phyloP scores from a whole-genome alignment of 2,113 vertebrate species.

The Myotis brandtii region DNA sequence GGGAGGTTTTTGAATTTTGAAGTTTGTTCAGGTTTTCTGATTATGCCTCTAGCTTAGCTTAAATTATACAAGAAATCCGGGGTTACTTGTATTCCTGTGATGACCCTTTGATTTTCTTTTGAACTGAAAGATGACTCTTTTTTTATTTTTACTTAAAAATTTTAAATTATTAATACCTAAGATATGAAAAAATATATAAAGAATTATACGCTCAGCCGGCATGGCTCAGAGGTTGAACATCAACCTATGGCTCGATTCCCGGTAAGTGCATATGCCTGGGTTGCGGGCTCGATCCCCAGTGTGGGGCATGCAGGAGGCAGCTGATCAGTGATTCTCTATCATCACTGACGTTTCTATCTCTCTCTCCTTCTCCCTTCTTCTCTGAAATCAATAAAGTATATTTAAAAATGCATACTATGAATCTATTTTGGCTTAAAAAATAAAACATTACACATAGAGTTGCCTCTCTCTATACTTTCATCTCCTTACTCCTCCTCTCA shows the following conservation, averaged over 20 bases:
- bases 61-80: neutral
- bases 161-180: neutral
- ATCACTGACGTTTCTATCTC: no score
- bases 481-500: neutral
- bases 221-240: no score
- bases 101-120: conserved; percentile 24
- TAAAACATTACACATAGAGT: neutral
- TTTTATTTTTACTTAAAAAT: neutral
- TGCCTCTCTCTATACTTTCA: neutral
- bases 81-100: conserved; percentile 42
- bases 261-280: no score
- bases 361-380: no score
- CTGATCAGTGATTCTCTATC: no score
- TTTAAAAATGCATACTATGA: neutral
- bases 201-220: neutral
- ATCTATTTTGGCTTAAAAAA: conserved; percentile 42
- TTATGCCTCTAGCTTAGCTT: conserved; percentile 38
- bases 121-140: neutral
- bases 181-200: neutral
- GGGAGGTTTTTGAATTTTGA: conserved; percentile 14
- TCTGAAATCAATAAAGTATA: no score
- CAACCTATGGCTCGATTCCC: no score
- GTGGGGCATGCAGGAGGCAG: no score
- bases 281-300: no score
- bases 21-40: conserved; percentile 56